These are phyloP conservation scores for Chrysaora quinquecirrha DNA, from an alignment of 30 jellyfish, hydroid and myxozoan species.

Conservation along the genomic window DNA sequence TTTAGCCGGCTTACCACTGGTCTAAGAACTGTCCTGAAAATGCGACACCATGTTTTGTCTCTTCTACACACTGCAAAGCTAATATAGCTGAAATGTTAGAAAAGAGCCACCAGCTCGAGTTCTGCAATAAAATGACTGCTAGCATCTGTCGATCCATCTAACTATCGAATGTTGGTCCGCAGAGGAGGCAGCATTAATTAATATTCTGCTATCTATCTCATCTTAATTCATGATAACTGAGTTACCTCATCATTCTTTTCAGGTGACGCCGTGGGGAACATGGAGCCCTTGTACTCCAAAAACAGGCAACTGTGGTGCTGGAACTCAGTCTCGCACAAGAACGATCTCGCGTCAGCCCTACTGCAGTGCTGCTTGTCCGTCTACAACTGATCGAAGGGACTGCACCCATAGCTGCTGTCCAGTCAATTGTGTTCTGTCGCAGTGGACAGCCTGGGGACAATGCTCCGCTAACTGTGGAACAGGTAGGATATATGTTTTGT, in stretches of 20 bases:
- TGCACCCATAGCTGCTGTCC: constrained; percentile 95
- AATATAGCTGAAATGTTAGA: too few relatives aligned
- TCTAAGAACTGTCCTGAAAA: too few relatives aligned
- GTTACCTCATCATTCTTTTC: background rate
- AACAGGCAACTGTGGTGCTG: constrained; percentile 81
- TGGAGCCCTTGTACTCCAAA: constrained; percentile 77
- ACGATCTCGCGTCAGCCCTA: constrained; percentile 63
- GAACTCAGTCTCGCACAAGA: constrained; percentile 68
- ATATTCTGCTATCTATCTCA: too few relatives aligned
- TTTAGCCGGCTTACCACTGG: too few relatives aligned
- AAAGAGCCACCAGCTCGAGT: too few relatives aligned
- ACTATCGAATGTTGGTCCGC: too few relatives aligned
- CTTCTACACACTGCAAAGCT: too few relatives aligned
- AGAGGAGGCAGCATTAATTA: too few relatives aligned
- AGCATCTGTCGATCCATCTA: too few relatives aligned
- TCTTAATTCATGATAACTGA: too few relatives aligned
- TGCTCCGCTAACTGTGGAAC: constrained; percentile 86
- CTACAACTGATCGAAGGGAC: constrained; percentile 40
- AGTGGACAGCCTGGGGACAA: constrained; percentile 83
- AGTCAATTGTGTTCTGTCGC: constrained; percentile 63
- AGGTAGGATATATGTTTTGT: constrained; percentile 46
- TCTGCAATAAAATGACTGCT: too few relatives aligned
- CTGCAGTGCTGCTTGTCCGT: constrained; percentile 71
- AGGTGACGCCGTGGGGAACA: constrained; percentile 80
- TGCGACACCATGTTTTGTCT: too few relatives aligned